Percentiles rank a stretch among this genome's conserved stretches.
Evolutionary conservation across 1,140 invertebrate genomes (phyloP).

Genomic region (Papilio machaon): DNA sequence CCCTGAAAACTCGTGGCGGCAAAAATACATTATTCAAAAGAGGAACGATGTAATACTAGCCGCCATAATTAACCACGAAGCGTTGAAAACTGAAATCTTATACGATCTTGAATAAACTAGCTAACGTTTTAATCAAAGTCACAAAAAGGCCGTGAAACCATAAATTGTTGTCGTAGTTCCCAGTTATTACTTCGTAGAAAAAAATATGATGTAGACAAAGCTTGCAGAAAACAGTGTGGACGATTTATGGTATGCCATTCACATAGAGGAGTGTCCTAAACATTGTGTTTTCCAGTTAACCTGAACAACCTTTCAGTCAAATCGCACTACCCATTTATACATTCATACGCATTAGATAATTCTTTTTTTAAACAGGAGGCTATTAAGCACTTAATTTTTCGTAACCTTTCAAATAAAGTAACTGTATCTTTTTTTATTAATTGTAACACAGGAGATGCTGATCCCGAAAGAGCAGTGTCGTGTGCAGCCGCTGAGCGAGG

Average conservation of each 20-base stretch:
- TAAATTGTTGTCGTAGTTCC: constrained; percentile 4
- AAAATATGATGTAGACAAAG: not conserved
- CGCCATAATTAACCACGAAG: constrained; percentile 12
- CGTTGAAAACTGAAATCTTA: constrained; percentile 24
- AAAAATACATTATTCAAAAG: constrained; percentile 25
- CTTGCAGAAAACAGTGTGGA: not conserved
- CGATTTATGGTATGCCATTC: not conserved
- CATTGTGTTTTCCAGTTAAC: not conserved
- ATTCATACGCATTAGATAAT: not conserved
- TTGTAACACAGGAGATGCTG: constrained; percentile 68
- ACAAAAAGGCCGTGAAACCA: not conserved
- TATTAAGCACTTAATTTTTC: no score
- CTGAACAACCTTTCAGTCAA: not conserved
- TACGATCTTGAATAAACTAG: constrained; percentile 15
- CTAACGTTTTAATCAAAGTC: constrained; percentile 20
- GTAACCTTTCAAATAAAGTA: no score
- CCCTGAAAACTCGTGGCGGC: not conserved
- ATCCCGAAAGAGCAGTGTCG: constrained; percentile 75
- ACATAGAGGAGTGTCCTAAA: not conserved
- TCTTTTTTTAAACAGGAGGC: no score
- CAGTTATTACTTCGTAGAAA: constrained; percentile 11
- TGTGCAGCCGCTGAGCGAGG: constrained; percentile 68
- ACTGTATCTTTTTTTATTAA: no score
- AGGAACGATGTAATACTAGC: constrained; percentile 21
- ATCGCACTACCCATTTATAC: not conserved